Evolutionary conservation across 2,113 vertebrate genomes (phyloP).

Genomic region (Oreochromis aureus): DNA sequence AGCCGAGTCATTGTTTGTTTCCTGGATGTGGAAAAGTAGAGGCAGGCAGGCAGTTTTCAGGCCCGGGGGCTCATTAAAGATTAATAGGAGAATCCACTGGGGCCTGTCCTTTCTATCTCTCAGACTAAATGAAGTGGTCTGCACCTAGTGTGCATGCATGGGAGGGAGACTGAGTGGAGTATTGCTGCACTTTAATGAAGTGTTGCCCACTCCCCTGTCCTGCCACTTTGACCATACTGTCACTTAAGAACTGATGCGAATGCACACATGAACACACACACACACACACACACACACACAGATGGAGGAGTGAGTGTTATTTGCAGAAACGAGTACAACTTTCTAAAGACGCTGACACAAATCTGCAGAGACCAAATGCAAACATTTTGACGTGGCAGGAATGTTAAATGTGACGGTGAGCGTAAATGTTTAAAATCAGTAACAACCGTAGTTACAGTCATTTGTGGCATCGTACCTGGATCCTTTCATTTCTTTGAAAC

Average conservation of each 20-base stretch:
- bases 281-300: neutral
- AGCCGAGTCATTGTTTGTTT: constrained; percentile 57
- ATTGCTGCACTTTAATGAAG: constrained; percentile 63
- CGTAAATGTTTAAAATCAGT: neutral
- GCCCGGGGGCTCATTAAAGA: constrained; percentile 58
- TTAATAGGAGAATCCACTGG: constrained; percentile 49
- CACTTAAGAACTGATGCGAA: neutral
- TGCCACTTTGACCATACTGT: constrained; percentile 45
- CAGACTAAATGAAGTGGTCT: constrained; percentile 62
- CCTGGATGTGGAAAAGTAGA: constrained; percentile 36
- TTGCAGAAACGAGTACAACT: neutral
- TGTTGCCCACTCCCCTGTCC: constrained; percentile 30
- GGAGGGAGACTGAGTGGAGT: neutral
- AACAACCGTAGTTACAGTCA: neutral
- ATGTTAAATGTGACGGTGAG: neutral
- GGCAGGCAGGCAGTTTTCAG: constrained; percentile 15
- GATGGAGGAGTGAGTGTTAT: neutral
- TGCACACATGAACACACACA: neutral
- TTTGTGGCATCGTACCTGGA: neutral
- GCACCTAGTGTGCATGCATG: neutral
- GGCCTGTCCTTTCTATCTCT: constrained; percentile 43
- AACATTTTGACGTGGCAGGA: neutral
- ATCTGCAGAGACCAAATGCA: neutral
- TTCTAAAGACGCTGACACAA: neutral
- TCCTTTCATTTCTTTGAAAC: neutral